Conservation (phyloP, 2,888 invertebrate species). For the Ceratothoa steindachneri region DNA sequence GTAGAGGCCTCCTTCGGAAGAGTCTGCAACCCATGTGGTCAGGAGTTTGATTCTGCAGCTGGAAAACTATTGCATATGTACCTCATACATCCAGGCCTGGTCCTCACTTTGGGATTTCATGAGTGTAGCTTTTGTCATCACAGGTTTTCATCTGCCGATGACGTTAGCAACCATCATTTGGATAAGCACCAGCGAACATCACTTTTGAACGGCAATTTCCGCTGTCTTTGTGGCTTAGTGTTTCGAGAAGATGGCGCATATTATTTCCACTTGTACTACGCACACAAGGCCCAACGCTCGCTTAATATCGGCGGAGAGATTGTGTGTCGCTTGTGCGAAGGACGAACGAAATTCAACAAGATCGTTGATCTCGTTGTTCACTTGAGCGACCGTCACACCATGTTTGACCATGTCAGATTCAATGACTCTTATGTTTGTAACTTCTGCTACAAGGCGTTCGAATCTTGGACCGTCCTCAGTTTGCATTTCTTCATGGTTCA, state of each 20-base stretch:
- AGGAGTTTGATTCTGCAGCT: conserved; percentile 23
- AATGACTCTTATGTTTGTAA: conserved; percentile 45
- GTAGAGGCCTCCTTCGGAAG: conserved; percentile 19
- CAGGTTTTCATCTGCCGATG: conserved; percentile 37
- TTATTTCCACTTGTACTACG: conserved; percentile 46
- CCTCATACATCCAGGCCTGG: conserved; percentile 44
- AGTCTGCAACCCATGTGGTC: conserved; percentile 20
- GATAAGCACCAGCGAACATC: conserved; percentile 39
- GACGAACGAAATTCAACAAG: conserved; percentile 37
- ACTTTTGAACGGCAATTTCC: conserved; percentile 35
- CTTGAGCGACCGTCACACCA: conserved; percentile 41
- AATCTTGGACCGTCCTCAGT: conserved; percentile 46
- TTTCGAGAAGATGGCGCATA: conserved; percentile 47
- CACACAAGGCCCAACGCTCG: conserved; percentile 44
- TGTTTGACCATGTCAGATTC: conserved; percentile 45
- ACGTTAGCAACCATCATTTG: conserved; percentile 44
- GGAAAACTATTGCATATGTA: conserved; percentile 44
- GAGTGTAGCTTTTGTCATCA: conserved; percentile 44
- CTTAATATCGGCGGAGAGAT: conserved; percentile 40
- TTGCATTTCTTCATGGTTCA: conserved; percentile 47
- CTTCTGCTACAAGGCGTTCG: conserved; percentile 45
- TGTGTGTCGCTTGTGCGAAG: conserved; percentile 42
- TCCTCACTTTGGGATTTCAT: conserved; percentile 35
- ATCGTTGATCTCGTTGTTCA: conserved; percentile 45
- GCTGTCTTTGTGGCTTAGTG: conserved; percentile 41